Evolutionary conservation across 2,888 invertebrate species (phyloP).

Genomic region (Macrophya alboannulata): DNA sequence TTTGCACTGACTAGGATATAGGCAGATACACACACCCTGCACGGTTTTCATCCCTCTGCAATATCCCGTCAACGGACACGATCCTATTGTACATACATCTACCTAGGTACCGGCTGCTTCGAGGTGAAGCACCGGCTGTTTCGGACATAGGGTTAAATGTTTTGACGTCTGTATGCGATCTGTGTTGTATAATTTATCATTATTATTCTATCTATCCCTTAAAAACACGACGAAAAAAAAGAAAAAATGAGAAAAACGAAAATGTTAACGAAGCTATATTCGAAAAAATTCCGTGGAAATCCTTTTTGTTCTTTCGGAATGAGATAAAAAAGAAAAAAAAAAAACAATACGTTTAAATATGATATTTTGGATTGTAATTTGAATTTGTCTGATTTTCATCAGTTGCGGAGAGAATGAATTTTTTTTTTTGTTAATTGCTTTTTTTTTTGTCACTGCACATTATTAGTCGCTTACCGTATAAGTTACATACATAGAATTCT

Average conservation of each 20-base stretch:
- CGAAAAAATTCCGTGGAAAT: too few species aligned
- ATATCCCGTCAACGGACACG: background rate
- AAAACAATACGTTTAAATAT: too few species aligned
- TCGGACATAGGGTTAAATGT: slow-evolving; percentile 38
- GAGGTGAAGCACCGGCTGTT: slow-evolving; percentile 12
- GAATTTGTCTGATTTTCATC: too few species aligned
- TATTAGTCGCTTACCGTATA: too few species aligned
- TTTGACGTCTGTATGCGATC: slow-evolving; percentile 32
- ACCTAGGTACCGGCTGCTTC: background rate
- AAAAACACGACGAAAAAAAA: background rate
- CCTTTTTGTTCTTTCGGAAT: too few species aligned
- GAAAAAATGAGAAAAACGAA: background rate
- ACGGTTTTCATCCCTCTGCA: background rate
- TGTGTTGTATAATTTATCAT: background rate
- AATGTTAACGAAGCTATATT: background rate
- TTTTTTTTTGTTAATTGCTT: too few species aligned
- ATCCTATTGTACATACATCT: background rate
- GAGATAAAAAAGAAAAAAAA: too few species aligned
- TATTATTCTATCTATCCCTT: background rate
- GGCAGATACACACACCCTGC: too few species aligned
- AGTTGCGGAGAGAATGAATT: too few species aligned
- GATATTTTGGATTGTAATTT: too few species aligned
- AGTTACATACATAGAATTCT: too few species aligned
- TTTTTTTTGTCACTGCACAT: too few species aligned
- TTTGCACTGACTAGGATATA: background rate